Evolutionary conservation across 2,113 vertebrate species (phyloP), one percentile per base, ranked within the genome.

Genomic region (Chlamydotis undulata): DNA sequence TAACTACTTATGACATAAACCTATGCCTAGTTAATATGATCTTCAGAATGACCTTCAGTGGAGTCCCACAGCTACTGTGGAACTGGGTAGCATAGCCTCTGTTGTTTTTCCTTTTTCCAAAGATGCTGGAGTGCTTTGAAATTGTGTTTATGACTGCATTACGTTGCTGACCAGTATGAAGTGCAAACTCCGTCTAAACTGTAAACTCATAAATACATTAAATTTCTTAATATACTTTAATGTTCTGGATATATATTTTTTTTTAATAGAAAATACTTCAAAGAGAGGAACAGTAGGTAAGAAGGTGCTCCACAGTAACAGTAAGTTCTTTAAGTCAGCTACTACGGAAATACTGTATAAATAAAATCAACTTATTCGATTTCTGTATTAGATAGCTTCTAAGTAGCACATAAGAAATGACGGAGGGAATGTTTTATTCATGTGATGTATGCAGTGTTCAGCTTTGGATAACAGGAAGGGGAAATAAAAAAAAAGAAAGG

Each of bases 251-350:
- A 22, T 43, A 39, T 35, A 35, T 35, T 1, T n/a, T 69, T 94
- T 91, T 90, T 43, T 7, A 59, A 63, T 43, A 59, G 47, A 63
- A 92, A 74, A 70, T 22, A 2, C 9, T 79, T 86, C 80, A 83
- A 83, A 91, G 28, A 49, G 21, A 65, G 5, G 1, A 89, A 21
- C 43, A n/a, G 43, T 79, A 60, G 23, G 26, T 47, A 78, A 73
- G 28, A 25, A 87, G 55, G 22, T 56, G 11, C 9, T 83, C 9
- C 43, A 41, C 26, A 28, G 21, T 74, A 80, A 80, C 13, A 25
- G 8, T 53, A 65, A 67, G n/a, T 60, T 65, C 73, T 91, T 89
- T 81, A 89, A 93, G 71, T 92, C 60, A 81, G 25, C 52, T 89
- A 2, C 35, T 89, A 31, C 52, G 49, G 33, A 91, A 92, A 70